Percentiles rank a stretch among this genome's conserved stretches.
phyloP scores from a whole-genome alignment of 64 coral and sea anemone species.

The Catalaphyllia jardinei region DNA sequence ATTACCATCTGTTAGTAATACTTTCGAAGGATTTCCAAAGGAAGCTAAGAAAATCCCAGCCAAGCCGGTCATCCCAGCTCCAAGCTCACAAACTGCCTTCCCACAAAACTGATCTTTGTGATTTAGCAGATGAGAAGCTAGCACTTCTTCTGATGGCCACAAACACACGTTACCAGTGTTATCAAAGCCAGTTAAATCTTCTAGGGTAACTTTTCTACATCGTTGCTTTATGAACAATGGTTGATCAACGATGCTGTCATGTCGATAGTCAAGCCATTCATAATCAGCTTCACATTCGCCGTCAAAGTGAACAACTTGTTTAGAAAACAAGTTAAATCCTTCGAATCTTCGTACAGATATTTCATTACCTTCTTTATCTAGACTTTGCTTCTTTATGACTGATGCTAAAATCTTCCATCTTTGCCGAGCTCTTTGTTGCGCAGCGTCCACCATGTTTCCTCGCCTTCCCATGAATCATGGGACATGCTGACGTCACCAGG shows the following conservation, averaged over 20 bases:
- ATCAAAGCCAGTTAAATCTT: conserved; percentile 90
- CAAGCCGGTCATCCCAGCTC: conserved; percentile 89
- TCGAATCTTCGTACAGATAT: conserved; percentile 56
- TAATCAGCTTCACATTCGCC: conserved; percentile 1
- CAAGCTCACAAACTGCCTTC: conserved; percentile 94
- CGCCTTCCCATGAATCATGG: background rate
- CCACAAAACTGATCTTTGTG: conserved; percentile 48
- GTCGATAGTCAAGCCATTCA: conserved; percentile 13
- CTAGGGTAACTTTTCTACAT: conserved; percentile 14
- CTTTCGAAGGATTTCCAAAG: background rate
- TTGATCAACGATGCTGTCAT: background rate
- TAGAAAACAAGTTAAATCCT: conserved; percentile 65
- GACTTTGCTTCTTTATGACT: conserved; percentile 33
- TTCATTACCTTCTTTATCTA: background rate
- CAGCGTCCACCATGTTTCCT: background rate
- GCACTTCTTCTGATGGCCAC: conserved; percentile 96
- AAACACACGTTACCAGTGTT: conserved; percentile 99
- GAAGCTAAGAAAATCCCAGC: conserved; percentile 70
- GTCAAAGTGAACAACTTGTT: background rate
- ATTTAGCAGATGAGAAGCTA: conserved; percentile 82
- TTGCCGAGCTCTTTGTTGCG: conserved; percentile 49
- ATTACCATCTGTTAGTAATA: conserved; percentile 31
- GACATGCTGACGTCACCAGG: conserved; percentile 19
- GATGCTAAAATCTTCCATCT: conserved; percentile 67
- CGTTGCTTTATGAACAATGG: conserved; percentile 14